A percentile compares a stretch with the other conserved stretches of the same genome.
phyloP scores from a whole-genome alignment of 2,888 invertebrate genomes.

The Scelioninae gen. 2 region DNA sequence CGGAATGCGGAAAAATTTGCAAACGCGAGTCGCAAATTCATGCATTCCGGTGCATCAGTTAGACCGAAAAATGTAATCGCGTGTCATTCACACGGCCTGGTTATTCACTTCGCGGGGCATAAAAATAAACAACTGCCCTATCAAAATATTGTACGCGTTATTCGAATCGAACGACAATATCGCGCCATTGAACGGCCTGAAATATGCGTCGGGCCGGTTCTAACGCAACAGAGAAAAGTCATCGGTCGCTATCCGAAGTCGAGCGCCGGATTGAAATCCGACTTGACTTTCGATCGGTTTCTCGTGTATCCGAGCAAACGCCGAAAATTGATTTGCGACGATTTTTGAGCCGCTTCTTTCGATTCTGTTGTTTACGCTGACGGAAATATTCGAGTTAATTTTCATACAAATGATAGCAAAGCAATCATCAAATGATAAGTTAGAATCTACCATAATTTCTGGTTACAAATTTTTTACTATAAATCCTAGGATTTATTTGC shows the following conservation, averaged over 20 bases:
- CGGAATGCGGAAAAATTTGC: constrained; percentile 19
- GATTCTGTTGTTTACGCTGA: no score
- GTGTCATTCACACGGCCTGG: no score
- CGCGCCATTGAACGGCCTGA: constrained; percentile 1
- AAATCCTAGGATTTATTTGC: no score
- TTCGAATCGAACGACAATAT: constrained; percentile 18
- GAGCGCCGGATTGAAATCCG: constrained; percentile 47
- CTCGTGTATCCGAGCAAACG: constrained; percentile 39
- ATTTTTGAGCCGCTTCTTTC: constrained; percentile 54
- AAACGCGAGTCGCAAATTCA: constrained; percentile 35
- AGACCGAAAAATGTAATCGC: no score
- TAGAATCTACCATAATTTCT: no score
- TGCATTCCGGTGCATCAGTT: constrained; percentile 18
- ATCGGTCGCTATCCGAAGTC: constrained; percentile 30
- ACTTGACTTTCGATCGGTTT: constrained; percentile 49
- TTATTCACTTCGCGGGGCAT: not conserved
- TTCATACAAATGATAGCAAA: no score
- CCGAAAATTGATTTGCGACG: constrained; percentile 40
- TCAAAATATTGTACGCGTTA: constrained; percentile 31
- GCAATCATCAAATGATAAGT: no score
- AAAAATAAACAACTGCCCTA: constrained; percentile 34
- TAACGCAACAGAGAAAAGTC: constrained; percentile 27
- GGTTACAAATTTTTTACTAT: no score
- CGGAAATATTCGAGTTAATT: no score
- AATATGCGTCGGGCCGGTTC: constrained; percentile 23